A percentile compares a stretch with the other conserved stretches of the same genome.
Evolutionary conservation across 2,113 vertebrate species (phyloP).

Genomic region (Scomber japonicus): DNA sequence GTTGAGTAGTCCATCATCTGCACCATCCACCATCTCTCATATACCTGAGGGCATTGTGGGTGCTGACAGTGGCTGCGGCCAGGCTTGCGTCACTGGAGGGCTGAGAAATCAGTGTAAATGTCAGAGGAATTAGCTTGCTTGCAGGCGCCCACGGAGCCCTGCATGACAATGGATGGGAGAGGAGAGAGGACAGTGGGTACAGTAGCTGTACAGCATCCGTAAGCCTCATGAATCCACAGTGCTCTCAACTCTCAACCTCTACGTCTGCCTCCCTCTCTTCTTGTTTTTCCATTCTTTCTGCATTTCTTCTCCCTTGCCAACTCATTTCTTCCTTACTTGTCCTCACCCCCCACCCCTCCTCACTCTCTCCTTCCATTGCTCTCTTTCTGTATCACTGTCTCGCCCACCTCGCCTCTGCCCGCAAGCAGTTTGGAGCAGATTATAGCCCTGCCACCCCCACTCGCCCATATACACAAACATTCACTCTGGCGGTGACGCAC

Average conservation of each 20-base stretch:
- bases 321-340: conserved; percentile 55
- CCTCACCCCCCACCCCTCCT: conserved; percentile 2
- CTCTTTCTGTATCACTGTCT: conserved; percentile 83
- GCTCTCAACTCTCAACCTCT: conserved; percentile 57
- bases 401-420: conserved; percentile 83
- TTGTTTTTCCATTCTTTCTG: conserved; percentile 48
- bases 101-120: conserved; percentile 81
- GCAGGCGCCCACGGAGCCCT: conserved; percentile 73
- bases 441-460: conserved; percentile 83
- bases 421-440: conserved; percentile 85
- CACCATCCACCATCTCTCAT: conserved; percentile 47
- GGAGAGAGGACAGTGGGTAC: conserved; percentile 68
- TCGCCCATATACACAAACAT: conserved; percentile 76
- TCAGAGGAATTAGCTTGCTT: conserved; percentile 84
- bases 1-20: conserved; percentile 41
- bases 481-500: conserved; percentile 60
- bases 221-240: conserved; percentile 47
- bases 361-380: conserved; percentile 57
- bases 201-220: conserved; percentile 65
- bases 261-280: conserved; percentile 29
- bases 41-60: conserved; percentile 69
- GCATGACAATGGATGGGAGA: conserved; percentile 78
- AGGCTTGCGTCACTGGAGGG: conserved; percentile 72
- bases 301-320: conserved; percentile 60
- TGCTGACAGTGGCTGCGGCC: conserved; percentile 52